Conservation (phyloP, 2,888 invertebrate genomes). For the Aleiodes testaceus region DNA sequence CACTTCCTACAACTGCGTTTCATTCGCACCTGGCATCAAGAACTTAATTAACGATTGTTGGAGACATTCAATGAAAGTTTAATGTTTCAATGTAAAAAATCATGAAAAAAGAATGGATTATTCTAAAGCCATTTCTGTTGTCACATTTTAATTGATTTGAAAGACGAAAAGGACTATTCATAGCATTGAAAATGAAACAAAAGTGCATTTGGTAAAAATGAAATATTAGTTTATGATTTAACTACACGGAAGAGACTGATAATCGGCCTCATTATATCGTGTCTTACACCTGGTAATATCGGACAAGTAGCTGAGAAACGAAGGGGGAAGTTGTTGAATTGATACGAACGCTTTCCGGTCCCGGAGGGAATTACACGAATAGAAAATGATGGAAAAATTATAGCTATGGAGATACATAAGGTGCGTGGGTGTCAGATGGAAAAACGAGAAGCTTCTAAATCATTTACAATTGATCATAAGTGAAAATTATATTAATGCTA, state of each 20-base stretch:
- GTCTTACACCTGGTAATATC: conserved; percentile 23
- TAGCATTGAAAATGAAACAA: too few relatives aligned
- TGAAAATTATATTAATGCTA: too few relatives aligned
- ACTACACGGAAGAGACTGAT: conserved; percentile 24
- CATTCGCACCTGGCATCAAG: conserved; percentile 43
- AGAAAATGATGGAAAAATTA: background rate
- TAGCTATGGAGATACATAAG: background rate
- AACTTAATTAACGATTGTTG: conserved; percentile 26
- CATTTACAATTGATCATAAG: too few relatives aligned
- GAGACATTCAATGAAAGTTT: background rate
- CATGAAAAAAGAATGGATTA: too few relatives aligned
- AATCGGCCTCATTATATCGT: conserved; percentile 24
- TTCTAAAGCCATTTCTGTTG: too few relatives aligned
- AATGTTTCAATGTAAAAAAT: too few relatives aligned
- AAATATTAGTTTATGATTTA: too few relatives aligned
- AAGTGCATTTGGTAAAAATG: too few relatives aligned
- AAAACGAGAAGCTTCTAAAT: background rate
- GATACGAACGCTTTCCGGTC: conserved; percentile 37
- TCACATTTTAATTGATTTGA: too few relatives aligned
- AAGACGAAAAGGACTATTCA: too few relatives aligned
- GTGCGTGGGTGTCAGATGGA: conserved; percentile 6
- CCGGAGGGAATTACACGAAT: conserved; percentile 1
- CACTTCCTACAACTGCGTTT: conserved; percentile 41
- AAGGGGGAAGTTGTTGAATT: conserved; percentile 35
- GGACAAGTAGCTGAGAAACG: conserved; percentile 10